A percentile compares a stretch with the other conserved stretches of the same genome.
Evolutionary conservation across 1,140 invertebrate genomes (phyloP).

Genomic region (Zaprionus capensis): DNA sequence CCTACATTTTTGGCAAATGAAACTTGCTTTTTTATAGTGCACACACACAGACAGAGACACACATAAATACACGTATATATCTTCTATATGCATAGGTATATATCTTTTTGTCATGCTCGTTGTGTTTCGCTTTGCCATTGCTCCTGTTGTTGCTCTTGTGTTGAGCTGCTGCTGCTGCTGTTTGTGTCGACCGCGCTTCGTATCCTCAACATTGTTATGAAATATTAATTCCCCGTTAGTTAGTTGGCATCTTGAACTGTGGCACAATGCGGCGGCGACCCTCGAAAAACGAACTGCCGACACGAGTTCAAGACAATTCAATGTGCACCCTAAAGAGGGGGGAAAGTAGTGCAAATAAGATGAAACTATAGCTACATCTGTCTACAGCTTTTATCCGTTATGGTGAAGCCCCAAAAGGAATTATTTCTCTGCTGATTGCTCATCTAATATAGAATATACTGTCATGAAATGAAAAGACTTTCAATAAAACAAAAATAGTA

Average conservation of each 20-base stretch:
- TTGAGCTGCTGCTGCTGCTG: neutral
- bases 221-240: conserved; percentile 47
- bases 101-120: conserved; percentile 14
- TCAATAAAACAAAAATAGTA: too few relatives aligned
- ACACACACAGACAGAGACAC: neutral
- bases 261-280: neutral
- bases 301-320: conserved; percentile 8
- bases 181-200: conserved; percentile 2
- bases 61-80: neutral
- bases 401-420: too few relatives aligned
- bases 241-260: conserved; percentile 31
- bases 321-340: neutral
- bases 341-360: neutral
- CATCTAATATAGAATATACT: neutral
- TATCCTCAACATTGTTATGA: conserved; percentile 36
- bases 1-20: conserved; percentile 74
- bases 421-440: neutral
- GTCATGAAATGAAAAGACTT: neutral
- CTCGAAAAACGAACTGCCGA: neutral
- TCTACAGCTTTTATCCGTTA: neutral
- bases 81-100: neutral
- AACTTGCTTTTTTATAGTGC: conserved; percentile 28
- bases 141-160: neutral
- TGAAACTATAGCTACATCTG: neutral
- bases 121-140: neutral